These are phyloP conservation scores for Hermaeophaga mercurialis DNA, from an alignment of 2,888 invertebrate species.

Conservation along the genomic window DNA sequence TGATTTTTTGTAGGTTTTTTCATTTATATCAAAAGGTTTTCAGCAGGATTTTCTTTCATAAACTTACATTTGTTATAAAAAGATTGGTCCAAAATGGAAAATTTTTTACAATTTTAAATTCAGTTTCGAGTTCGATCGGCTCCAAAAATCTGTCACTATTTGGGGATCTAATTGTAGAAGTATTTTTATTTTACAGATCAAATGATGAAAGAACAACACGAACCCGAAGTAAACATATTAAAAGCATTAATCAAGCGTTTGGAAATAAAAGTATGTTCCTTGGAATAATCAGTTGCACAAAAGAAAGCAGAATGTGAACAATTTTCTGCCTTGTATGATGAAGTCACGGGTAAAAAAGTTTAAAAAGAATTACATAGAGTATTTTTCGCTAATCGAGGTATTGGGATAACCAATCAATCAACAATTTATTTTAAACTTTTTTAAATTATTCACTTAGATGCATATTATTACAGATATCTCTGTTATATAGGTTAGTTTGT, in stretches of 20 bases:
- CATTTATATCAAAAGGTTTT: too few species aligned
- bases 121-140: too few species aligned
- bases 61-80: too few species aligned
- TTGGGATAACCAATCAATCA: constrained; percentile 5
- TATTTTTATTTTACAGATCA: constrained; percentile 63
- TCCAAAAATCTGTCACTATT: too few species aligned
- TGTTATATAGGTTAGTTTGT: neutral
- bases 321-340: constrained; percentile 90
- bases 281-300: constrained; percentile 84
- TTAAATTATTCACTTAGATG: neutral
- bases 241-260: constrained; percentile 88
- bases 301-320: constrained; percentile 92
- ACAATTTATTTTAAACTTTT: neutral
- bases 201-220: constrained; percentile 77
- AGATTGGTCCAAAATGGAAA: too few species aligned
- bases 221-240: constrained; percentile 81
- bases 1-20: too few species aligned
- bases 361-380: constrained; percentile 31
- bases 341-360: constrained; percentile 69
- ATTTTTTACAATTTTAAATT: too few species aligned
- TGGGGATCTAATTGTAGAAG: too few species aligned
- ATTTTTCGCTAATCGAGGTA: constrained; percentile 5
- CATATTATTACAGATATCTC: neutral
- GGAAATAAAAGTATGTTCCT: constrained; percentile 84
- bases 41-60: too few species aligned